phyloP scores from a whole-genome alignment of 2,888 invertebrate species.

The Aradus depressus region DNA sequence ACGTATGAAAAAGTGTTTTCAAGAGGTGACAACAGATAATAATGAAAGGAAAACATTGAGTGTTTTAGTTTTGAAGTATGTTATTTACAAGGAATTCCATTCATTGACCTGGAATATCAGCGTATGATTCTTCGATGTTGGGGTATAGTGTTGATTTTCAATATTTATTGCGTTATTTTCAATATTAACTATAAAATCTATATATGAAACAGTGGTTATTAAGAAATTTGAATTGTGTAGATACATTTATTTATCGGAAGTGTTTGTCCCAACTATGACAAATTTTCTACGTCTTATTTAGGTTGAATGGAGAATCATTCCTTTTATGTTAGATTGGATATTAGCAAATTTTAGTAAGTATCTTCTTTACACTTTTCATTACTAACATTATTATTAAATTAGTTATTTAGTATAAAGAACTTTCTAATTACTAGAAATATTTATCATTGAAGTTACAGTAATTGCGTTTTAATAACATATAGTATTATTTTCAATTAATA shows the following conservation, averaged over 20 bases:
- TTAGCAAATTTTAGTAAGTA: constrained; percentile 6
- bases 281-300: constrained; percentile 5
- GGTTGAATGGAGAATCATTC: constrained; percentile 8
- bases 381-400: background rate
- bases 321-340: background rate
- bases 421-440: too few relatives aligned
- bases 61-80: constrained; percentile 7
- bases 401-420: too few relatives aligned
- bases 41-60: background rate
- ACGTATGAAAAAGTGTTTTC: background rate
- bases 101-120: constrained; percentile 36
- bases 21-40: background rate
- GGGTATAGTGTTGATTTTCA: too few relatives aligned
- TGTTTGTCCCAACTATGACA: background rate
- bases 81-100: constrained; percentile 30
- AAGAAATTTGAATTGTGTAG: background rate
- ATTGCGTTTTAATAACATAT: too few relatives aligned
- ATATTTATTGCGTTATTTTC: too few relatives aligned
- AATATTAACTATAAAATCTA: too few relatives aligned
- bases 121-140: too few relatives aligned
- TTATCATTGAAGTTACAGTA: too few relatives aligned
- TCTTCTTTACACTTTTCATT: background rate
- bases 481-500: too few relatives aligned
- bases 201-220: constrained; percentile 5
- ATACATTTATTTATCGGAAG: background rate